Percentiles rank a stretch among this genome's conserved stretches.
Evolutionary conservation across 2,888 invertebrate species (phyloP).

Genomic region (Caenorhabditis doughertyi): DNA sequence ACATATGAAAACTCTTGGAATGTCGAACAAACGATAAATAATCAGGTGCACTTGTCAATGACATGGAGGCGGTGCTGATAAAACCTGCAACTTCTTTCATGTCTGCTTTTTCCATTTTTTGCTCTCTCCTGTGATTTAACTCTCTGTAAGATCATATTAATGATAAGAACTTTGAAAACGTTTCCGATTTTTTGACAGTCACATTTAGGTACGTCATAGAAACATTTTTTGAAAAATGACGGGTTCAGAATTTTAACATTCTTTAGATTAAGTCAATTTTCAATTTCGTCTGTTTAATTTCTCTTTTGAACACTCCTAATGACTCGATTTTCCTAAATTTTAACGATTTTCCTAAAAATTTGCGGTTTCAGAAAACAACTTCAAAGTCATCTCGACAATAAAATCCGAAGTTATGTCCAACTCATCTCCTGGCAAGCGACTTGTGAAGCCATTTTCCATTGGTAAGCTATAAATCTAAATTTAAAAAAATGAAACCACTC

Average conservation of each 20-base stretch:
- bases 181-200: slow-evolving; percentile 26
- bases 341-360: too few relatives aligned
- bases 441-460: slow-evolving; percentile 26
- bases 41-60: slow-evolving; percentile 55
- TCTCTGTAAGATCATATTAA: slow-evolving; percentile 5
- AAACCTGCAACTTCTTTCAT: slow-evolving; percentile 44
- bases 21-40: slow-evolving; percentile 31
- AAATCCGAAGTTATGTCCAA: slow-evolving; percentile 15
- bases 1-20: slow-evolving; percentile 10
- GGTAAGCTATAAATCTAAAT: slow-evolving; percentile 4
- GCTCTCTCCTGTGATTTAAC: slow-evolving; percentile 38
- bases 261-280: not conserved
- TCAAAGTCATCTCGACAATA: not conserved
- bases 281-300: not conserved
- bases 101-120: slow-evolving; percentile 57
- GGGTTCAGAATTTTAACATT: slow-evolving; percentile 8
- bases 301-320: not conserved
- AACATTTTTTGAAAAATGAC: not conserved
- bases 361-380: not conserved
- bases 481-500: not conserved
- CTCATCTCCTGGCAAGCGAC: slow-evolving; percentile 22
- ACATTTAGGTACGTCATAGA: not conserved
- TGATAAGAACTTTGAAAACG: slow-evolving; percentile 44
- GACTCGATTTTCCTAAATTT: too few relatives aligned
- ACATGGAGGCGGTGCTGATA: slow-evolving; percentile 21